Percentiles rank a stretch among this genome's conserved stretches.
phyloP scores from a whole-genome alignment of 2,113 vertebrate species.

The Chaenocephalus aceratus region DNA sequence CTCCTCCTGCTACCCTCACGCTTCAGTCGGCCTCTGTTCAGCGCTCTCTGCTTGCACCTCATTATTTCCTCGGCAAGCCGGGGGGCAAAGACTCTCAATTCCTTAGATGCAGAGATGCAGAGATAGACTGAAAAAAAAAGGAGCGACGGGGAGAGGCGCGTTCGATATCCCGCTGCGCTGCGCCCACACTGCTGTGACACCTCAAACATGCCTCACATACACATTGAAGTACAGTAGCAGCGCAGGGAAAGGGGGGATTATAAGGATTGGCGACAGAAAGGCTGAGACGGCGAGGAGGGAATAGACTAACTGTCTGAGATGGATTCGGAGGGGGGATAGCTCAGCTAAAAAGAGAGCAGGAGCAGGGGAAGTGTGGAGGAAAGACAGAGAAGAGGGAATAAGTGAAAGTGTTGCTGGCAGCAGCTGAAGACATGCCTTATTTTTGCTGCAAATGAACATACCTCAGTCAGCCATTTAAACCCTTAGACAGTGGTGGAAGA shows the following conservation, averaged over 20 bases:
- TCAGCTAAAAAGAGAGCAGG: constrained; percentile 22
- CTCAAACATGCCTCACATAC: constrained; percentile 53
- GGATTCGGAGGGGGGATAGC: constrained; percentile 31
- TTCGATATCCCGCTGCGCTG: constrained; percentile 50
- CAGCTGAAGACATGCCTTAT: constrained; percentile 5
- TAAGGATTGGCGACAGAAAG: constrained; percentile 23
- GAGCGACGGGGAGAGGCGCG: not conserved
- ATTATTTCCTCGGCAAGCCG: constrained; percentile 66
- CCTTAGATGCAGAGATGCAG: constrained; percentile 59
- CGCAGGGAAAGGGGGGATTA: constrained; percentile 34
- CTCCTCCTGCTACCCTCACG: constrained; percentile 16
- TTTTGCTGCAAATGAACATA: constrained; percentile 23
- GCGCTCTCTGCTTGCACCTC: constrained; percentile 49
- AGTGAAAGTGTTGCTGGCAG: constrained; percentile 41
- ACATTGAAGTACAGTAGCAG: constrained; percentile 59
- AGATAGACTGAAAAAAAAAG: constrained; percentile 19
- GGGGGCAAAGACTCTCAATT: constrained; percentile 54
- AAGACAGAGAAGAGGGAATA: constrained; percentile 9
- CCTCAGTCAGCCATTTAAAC: constrained; percentile 62
- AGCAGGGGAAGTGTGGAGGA: constrained; percentile 21
- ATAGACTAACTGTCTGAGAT: constrained; percentile 59
- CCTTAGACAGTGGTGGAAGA: not conserved
- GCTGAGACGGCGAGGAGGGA: constrained; percentile 33
- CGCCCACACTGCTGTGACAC: constrained; percentile 38
- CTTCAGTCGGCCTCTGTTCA: constrained; percentile 14